Conservation (phyloP, 1,140 invertebrate species). For the Leptonema lineaticorne region DNA sequence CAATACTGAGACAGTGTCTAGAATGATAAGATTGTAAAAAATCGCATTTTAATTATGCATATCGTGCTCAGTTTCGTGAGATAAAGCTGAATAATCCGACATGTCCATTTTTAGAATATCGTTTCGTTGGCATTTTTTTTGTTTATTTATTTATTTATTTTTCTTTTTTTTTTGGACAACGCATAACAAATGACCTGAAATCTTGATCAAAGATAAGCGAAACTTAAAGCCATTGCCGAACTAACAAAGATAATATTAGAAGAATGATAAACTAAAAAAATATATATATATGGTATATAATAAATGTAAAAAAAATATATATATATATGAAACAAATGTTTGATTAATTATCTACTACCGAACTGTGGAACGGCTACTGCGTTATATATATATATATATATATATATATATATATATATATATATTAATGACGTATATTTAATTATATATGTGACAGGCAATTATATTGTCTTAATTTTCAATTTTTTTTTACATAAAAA, state of each 20-base stretch:
- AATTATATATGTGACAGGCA: too few species aligned
- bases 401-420: not conserved
- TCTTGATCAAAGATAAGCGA: slow-evolving; percentile 7
- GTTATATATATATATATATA: slow-evolving; percentile 2
- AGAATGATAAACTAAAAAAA: too few species aligned
- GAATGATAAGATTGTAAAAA: not conserved
- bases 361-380: not conserved
- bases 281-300: too few species aligned
- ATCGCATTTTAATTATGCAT: slow-evolving; percentile 7
- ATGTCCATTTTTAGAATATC: not conserved
- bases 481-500: too few species aligned
- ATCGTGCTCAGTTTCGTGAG: not conserved
- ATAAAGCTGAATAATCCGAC: not conserved
- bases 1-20: not conserved
- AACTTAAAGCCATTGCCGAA: not conserved
- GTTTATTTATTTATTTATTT: not conserved
- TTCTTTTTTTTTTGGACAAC: not conserved
- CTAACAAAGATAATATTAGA: not conserved
- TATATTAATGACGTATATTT: slow-evolving; percentile 13
- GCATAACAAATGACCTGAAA: slow-evolving; percentile 1
- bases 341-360: not conserved
- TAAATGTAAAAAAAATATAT: too few species aligned
- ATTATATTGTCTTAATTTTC: too few species aligned
- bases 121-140: not conserved
- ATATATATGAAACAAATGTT: slow-evolving; percentile 18